Percentiles rank a stretch among this genome's conserved stretches.
Evolutionary conservation across 2,797 vertebrate genomes (phyloP).

Genomic region (Acridotheres tristis): DNA sequence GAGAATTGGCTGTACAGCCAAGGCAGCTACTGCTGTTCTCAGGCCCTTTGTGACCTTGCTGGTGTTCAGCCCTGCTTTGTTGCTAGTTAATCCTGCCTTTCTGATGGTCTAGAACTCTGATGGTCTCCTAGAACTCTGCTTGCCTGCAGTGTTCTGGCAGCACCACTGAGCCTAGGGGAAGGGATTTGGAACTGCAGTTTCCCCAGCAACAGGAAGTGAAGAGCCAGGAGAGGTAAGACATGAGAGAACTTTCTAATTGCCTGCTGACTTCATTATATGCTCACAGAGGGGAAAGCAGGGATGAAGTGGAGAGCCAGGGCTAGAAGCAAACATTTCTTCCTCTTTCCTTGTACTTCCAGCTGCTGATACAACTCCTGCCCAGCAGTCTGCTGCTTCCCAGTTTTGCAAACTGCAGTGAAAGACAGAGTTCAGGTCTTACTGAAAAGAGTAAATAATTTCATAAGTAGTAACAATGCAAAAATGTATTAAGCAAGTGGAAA

Average conservation of each 20-base stretch:
- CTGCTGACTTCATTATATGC: rapidly evolving
- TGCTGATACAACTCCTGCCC: not conserved
- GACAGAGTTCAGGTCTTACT: not conserved
- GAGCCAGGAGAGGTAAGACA: not conserved
- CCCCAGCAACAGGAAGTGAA: not conserved
- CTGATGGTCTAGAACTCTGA: no score
- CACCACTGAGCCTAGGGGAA: not conserved
- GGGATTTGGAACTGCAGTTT: not conserved
- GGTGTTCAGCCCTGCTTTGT: not conserved
- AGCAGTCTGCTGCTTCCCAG: not conserved
- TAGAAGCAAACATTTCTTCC: not conserved
- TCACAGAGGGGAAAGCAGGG: not conserved
- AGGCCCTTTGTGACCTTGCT: not conserved
- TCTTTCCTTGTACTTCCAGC: not conserved
- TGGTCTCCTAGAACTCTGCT: not conserved
- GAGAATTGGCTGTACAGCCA: not conserved
- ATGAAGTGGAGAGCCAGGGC: not conserved
- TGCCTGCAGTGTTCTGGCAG: not conserved
- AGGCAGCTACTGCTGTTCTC: rapidly evolving
- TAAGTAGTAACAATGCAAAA: not conserved
- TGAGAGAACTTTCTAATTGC: not conserved
- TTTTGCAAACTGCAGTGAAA: not conserved
- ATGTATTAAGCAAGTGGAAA: not conserved
- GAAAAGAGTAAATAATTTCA: not conserved
- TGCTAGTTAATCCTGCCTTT: not conserved